Percentiles rank a stretch among this genome's conserved stretches.
Evolutionary conservation across 2,888 invertebrate species (phyloP).

Genomic region (Clepsis dumicolana): DNA sequence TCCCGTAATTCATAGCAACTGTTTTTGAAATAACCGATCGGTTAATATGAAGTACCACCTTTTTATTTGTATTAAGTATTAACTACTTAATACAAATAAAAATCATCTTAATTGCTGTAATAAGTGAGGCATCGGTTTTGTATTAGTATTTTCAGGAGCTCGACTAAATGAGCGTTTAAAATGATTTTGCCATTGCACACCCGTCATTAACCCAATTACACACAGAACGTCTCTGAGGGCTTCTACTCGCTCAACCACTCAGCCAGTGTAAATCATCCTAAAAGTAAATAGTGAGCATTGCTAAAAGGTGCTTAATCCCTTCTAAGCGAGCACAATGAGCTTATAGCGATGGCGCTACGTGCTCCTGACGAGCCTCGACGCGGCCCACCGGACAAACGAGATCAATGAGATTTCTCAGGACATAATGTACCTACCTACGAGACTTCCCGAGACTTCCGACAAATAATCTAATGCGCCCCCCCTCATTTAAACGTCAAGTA

Average conservation of each 20-base stretch:
- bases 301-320: constrained; percentile 81
- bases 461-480: constrained; percentile 64
- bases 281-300: constrained; percentile 77
- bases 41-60: too few species aligned
- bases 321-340: constrained; percentile 77
- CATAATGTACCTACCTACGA: too few species aligned
- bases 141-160: too few species aligned
- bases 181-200: too few species aligned
- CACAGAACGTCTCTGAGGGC: background rate
- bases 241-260: constrained; percentile 13
- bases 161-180: too few species aligned
- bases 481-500: constrained; percentile 47
- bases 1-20: too few species aligned
- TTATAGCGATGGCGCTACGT: constrained; percentile 62
- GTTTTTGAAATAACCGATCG: too few species aligned
- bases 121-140: too few species aligned
- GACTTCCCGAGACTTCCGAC: constrained; percentile 63
- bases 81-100: too few species aligned
- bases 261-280: constrained; percentile 47
- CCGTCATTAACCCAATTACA: constrained; percentile 6
- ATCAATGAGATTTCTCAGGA: constrained; percentile 75
- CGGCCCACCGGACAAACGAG: constrained; percentile 69
- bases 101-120: too few species aligned
- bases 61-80: too few species aligned
- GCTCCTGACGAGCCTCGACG: constrained; percentile 67